phyloP scores from a whole-genome alignment of 2,888 invertebrate genomes.

The Pollenia griseotomentosa region DNA sequence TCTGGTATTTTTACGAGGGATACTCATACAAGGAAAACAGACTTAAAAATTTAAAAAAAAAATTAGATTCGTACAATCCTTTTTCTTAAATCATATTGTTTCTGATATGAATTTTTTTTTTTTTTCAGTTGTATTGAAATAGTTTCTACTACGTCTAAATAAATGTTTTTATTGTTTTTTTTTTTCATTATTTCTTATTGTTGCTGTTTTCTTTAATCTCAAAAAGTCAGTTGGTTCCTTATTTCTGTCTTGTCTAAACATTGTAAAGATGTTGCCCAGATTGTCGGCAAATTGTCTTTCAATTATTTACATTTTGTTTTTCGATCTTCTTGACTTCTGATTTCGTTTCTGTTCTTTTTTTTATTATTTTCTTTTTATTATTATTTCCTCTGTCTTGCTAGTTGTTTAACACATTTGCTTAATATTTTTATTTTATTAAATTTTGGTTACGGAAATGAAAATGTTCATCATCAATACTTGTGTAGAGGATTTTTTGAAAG shows the following conservation, averaged over 20 bases:
- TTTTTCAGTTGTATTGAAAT: conserved; percentile 26
- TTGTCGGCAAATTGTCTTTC: conserved; percentile 76
- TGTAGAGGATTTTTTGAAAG: neutral
- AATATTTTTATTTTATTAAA: conserved; percentile 25
- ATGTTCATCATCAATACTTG: conserved; percentile 28
- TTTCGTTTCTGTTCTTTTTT: conserved; percentile 31
- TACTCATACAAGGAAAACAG: conserved; percentile 7
- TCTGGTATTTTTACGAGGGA: conserved; percentile 55
- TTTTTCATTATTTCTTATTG: conserved; percentile 27
- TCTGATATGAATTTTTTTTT: conserved; percentile 44
- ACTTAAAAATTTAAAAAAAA: conserved; percentile 11
- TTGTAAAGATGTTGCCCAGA: conserved; percentile 76
- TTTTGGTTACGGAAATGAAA: conserved; percentile 54
- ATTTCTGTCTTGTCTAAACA: conserved; percentile 66
- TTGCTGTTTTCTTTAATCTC: conserved; percentile 35
- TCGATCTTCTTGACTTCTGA: conserved; percentile 59
- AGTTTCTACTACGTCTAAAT: neutral
- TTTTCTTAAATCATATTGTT: conserved; percentile 44
- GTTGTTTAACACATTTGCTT: conserved; percentile 56
- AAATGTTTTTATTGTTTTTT: conserved; percentile 37
- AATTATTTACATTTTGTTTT: conserved; percentile 70
- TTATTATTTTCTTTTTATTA: conserved; percentile 11
- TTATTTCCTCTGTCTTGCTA: conserved; percentile 18
- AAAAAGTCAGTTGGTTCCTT: conserved; percentile 61
- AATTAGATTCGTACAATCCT: conserved; percentile 47